Percentiles rank a stretch among this genome's conserved stretches.
Conservation (phyloP, 2,797 vertebrate species). For the Mormyrus hasselquistii region DNA sequence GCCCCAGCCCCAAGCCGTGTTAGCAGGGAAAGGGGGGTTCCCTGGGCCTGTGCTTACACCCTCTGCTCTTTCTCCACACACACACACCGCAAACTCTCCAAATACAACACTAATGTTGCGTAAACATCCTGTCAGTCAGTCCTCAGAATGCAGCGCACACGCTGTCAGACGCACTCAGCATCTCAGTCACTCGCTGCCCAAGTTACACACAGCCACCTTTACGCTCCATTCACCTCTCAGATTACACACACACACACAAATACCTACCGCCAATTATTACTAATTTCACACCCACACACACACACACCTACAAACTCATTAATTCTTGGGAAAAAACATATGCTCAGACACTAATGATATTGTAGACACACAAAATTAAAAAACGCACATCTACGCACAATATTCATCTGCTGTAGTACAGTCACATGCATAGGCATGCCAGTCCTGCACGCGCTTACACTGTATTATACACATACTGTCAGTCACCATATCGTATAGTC, state of each 20-base stretch:
- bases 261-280: background rate
- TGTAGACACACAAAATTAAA: background rate
- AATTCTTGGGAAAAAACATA: background rate
- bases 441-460: background rate
- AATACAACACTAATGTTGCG: slow-evolving; percentile 20
- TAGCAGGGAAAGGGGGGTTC: slow-evolving; percentile 54
- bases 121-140: background rate
- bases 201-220: slow-evolving; percentile 15
- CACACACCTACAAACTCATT: slow-evolving; percentile 8
- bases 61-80: slow-evolving; percentile 3
- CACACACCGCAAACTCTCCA: slow-evolving; percentile 39
- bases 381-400: background rate
- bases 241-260: slow-evolving; percentile 12
- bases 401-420: background rate
- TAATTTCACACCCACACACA: slow-evolving; percentile 23
- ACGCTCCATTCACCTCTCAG: slow-evolving; percentile 32
- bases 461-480: background rate
- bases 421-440: background rate
- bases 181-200: background rate
- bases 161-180: slow-evolving; percentile 4
- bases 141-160: background rate
- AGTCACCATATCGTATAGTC: background rate
- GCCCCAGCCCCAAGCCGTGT: slow-evolving; percentile 54
- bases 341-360: background rate
- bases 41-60: slow-evolving; percentile 18